A percentile compares a stretch with the other conserved stretches of the same genome.
Conservation (phyloP, 2,113 vertebrate genomes). For the Silurus meridionalis region DNA sequence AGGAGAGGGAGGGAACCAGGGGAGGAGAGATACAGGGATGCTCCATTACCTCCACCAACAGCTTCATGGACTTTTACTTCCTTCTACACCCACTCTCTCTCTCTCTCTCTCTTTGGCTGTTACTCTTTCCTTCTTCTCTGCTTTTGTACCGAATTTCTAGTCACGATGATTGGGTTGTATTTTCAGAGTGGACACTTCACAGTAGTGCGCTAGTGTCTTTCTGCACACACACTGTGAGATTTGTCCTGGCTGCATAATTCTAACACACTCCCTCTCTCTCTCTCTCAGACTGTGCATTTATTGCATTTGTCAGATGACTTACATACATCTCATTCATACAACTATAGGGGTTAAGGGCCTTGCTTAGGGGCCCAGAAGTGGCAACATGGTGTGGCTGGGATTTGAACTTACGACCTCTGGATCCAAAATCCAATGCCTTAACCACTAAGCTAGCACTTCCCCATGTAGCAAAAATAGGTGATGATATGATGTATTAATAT, state of each 20-base stretch:
- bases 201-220: neutral
- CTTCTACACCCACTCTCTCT: neutral
- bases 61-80: neutral
- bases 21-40: constrained; percentile 47
- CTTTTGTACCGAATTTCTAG: constrained; percentile 12
- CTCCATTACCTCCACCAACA: constrained; percentile 15
- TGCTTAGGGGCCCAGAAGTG: no score
- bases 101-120: neutral
- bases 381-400: no score
- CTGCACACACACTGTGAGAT: neutral
- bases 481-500: no score
- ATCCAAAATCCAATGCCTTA: no score
- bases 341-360: no score
- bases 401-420: no score
- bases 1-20: constrained; percentile 13
- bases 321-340: no score
- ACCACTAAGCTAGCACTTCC: no score
- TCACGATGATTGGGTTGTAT: constrained; percentile 15
- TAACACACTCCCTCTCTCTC: neutral
- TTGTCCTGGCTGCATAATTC: neutral
- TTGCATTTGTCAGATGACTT: no score
- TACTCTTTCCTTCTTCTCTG: neutral
- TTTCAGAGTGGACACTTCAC: constrained; percentile 18
- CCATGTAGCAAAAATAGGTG: no score
- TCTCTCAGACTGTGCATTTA: neutral